Evolutionary conservation across 2,113 vertebrate genomes (phyloP), one percentile per base, ranked within the genome.

Genomic region (Onychostruthus taczanowskii): DNA sequence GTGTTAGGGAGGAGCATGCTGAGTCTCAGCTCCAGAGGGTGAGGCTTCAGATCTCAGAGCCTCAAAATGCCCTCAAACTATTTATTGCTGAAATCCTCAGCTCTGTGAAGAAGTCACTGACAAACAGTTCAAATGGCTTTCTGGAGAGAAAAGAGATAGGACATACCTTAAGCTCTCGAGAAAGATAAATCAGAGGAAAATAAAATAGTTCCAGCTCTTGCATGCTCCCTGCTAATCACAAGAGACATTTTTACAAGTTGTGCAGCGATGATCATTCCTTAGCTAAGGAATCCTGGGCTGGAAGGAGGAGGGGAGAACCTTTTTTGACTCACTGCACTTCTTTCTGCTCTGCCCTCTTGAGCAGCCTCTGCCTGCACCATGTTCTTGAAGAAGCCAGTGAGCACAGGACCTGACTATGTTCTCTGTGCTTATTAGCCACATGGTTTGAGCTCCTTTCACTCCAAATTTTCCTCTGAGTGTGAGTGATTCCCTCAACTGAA

Each of bases 371-470:
- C 26, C 30, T 2, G 0, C 37, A 31, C 15, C 0, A 0, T 7
- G 13, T 13, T 53, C 11, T 2, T 37, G 41, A 37, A 49, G 30
- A 33, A 30, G 7, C 30, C 31, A 17, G n/a, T 26, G 68, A 22
- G 13, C 2, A 2, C 23, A 1, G 5, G 26, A 58, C n/a, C 53
- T 61, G 31, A 2, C 31, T 1, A 0, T 24, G 41, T 47, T 21
- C 22, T 59, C 28, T 28, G 43, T 39, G 23, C 23, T 41, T 28
- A n/a, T 68, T 24, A 70, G 23, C 24, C 24, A 67, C 27, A 23
- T 22, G 35, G 19, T 52, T 52, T 3, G 2, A 70, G 55, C n/a
- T 55, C n/a, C 27, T 59, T 68, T 47, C 56, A 76, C 37, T 37
- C 43, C 47, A 20, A 3, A 13, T 87, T 68, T 46, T 67, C 58